Base-by-base conservation (phyloP, 1,140 invertebrate species). In the Drosophila hydei region DNA sequence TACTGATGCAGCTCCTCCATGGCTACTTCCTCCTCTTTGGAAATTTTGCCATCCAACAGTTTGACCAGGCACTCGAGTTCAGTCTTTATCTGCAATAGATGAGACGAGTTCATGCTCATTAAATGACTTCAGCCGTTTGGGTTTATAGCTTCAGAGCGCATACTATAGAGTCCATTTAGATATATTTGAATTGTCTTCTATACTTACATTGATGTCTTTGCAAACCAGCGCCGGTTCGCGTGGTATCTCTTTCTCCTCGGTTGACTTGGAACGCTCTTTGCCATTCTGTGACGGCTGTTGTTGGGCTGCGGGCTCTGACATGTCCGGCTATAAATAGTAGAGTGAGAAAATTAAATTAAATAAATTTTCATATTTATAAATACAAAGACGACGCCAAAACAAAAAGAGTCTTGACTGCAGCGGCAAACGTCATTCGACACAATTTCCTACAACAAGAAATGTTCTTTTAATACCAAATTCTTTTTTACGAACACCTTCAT, bases 221-320 rank as follows among this genome's bases (percentile, higher is more conserved):
- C 95, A 98, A 38, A 97, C 94, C 79, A 98, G 95, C 2, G 97
- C 96, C 18, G 97, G 97, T 90, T 98, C 96, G 18, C 96, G 93
- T 48, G 94, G 93, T 73, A 94, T 94, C 91, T 96, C 95, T 72
- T 94, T 94, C 89, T 95, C 95, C 77, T 97, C 95, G 23, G 89
- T 88, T 18, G 89, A 91, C 65, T 78, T 90, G 78, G 89, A 90
- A 60, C 89, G 89, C 58, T 91, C 89, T 77, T 88, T 87, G 74
- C 89, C 89, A 59, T 91, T 91, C 59, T 90, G 77, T 42, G 78
- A 64, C 72, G 78, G 62, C 56, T 60, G 79, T 69, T 84, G 72
- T 81, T 79, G 76, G 77, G 88, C 89, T 70, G 77, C 58, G 70
- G 81, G 71, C 74, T 91, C 89, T 81, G 89, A 91, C 89, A 91